A percentile compares a stretch with the other conserved stretches of the same genome.
These are phyloP conservation scores for Bicyclus anynana DNA, from an alignment of 1,140 invertebrate species.

Conservation along the genomic window DNA sequence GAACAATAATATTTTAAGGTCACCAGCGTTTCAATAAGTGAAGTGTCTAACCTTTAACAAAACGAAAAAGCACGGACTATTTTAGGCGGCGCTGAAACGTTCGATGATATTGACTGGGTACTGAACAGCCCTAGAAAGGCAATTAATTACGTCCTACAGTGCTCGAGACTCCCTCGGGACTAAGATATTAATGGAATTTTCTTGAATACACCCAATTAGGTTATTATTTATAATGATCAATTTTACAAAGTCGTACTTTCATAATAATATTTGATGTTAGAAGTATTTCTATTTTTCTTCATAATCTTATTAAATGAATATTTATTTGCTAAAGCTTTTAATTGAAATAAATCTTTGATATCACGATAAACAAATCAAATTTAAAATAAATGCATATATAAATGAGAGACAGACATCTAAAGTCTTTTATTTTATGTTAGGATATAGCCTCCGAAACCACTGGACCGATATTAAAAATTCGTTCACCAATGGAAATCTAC, in stretches of 20 bases:
- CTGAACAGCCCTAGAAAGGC: slow-evolving; percentile 11
- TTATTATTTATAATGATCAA: slow-evolving; percentile 4
- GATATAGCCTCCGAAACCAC: too few species aligned
- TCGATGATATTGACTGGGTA: slow-evolving; percentile 16
- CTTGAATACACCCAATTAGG: slow-evolving; percentile 9
- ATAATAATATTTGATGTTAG: neutral
- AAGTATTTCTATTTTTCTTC: neutral
- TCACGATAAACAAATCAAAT: too few species aligned
- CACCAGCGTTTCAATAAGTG: neutral
- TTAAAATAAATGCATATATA: too few species aligned
- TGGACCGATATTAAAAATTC: too few species aligned
- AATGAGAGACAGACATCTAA: too few species aligned
- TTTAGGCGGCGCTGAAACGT: slow-evolving; percentile 2
- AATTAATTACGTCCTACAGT: slow-evolving; percentile 16
- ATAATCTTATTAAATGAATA: neutral
- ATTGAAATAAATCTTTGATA: too few species aligned
- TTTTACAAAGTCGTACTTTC: neutral
- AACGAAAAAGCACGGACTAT: neutral
- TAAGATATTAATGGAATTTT: slow-evolving; percentile 14
- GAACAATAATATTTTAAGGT: too few species aligned
- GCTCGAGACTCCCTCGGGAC: neutral
- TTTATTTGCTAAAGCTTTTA: neutral
- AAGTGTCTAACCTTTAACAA: neutral
- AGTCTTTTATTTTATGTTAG: too few species aligned
- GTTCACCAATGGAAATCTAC: too few species aligned